Base-by-base conservation (phyloP, 2,888 invertebrate genomes). In the Trichacis sp. region DNA sequence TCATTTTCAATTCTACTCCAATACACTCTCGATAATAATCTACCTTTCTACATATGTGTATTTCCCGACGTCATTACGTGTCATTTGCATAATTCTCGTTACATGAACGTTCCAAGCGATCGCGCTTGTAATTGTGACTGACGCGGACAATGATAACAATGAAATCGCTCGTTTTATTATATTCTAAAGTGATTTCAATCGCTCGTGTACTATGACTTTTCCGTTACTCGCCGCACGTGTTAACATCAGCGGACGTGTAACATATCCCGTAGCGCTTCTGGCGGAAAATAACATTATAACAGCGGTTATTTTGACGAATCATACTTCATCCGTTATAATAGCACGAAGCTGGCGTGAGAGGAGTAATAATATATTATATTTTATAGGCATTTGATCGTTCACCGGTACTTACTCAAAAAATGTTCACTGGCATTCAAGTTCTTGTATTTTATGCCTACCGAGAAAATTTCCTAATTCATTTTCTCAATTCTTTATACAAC, bases 201-300 rank as follows among this genome's bases (percentile, higher is more conserved):
- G 63, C 67, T 56, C 63, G 62, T 62, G 66, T 61, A 56, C 58
- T 50, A 56, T 55, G 55, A 56, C 62, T 62, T 66, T 55, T 24
- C 67, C 63, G 67, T 67, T 67, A 67, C 48, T 33, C 55, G 47
- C 59, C 59, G 63, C 67, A 67, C 67, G 63, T 60, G 66, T 66
- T 66, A 66, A 62, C n/a, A n/a, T n/a, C n/a, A n/a, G 58, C 61
- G 54, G 62, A 58, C 59, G 66, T 55, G 59, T 67, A 62, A 66
- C 58, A 43, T 66, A 66, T 66, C 61, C 48, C 58, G 40, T 19
- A 51, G 45, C 48, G 62, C 66, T 66, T 46, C 66, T 58, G 61
- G 65, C 65, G 52, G 46, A 56, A 56, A 56, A 54, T 51, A 53
- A 46, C 65, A 50, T 54, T 57, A 47, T 57, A 65, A 61, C 55